phyloP scores from a whole-genome alignment of 2,113 vertebrate genomes.

The Psittacula cyanocephala region DNA sequence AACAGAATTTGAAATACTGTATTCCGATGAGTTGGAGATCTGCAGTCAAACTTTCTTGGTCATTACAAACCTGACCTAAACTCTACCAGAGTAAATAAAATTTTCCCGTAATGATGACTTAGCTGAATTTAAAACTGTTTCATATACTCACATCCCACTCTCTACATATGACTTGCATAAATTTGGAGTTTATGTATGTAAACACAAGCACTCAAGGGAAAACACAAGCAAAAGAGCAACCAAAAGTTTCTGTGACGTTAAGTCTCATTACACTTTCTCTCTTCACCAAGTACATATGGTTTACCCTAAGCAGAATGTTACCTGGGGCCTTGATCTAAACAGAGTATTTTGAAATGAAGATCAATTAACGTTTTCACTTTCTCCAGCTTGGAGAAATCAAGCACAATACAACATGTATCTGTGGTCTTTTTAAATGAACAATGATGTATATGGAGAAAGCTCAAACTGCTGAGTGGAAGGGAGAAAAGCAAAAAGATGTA shows the following conservation, averaged over 20 bases:
- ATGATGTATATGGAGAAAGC: slow-evolving; percentile 48
- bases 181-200: background rate
- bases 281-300: background rate
- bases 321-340: background rate
- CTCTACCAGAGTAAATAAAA: background rate
- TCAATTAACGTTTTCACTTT: slow-evolving; percentile 21
- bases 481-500: slow-evolving; percentile 25
- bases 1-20: slow-evolving; percentile 4
- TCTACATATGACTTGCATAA: background rate
- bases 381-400: slow-evolving; percentile 35
- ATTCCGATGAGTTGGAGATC: background rate
- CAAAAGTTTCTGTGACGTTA: background rate
- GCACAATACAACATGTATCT: background rate
- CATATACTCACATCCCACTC: slow-evolving; percentile 23
- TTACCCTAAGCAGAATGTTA: background rate
- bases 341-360: slow-evolving; percentile 1
- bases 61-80: background rate
- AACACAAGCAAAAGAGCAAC: background rate
- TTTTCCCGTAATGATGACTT: background rate
- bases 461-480: slow-evolving; percentile 47
- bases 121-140: background rate
- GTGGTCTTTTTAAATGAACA: slow-evolving; percentile 49
- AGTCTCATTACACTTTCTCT: background rate
- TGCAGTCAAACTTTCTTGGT: background rate
- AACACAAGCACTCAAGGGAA: background rate